A percentile compares a stretch with the other conserved stretches of the same genome.
Evolutionary conservation across 1,140 invertebrate species (phyloP).

Genomic region (Diorhabda elongata): DNA sequence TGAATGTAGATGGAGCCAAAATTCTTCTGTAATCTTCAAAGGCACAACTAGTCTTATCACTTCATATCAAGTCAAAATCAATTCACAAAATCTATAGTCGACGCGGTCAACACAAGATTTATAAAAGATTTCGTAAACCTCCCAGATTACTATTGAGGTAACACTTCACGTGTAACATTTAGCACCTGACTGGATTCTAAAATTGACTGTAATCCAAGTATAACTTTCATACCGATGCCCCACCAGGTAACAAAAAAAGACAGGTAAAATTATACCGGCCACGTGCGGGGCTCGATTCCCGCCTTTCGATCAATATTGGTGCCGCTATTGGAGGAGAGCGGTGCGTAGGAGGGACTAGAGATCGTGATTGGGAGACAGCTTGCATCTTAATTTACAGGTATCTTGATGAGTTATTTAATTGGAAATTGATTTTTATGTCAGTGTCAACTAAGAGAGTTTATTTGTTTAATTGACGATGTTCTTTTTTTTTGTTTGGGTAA

Average conservation of each 20-base stretch:
- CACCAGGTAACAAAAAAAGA: conserved; percentile 5
- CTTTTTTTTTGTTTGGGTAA: neutral
- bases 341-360: conserved; percentile 3
- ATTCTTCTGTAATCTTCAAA: too few relatives aligned
- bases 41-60: neutral
- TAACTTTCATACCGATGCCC: conserved; percentile 19
- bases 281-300: conserved; percentile 20
- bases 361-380: conserved; percentile 21
- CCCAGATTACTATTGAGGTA: neutral
- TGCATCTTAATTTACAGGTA: conserved; percentile 16
- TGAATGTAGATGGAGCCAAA: too few relatives aligned
- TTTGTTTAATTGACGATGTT: neutral
- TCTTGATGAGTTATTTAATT: conserved; percentile 24
- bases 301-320: conserved; percentile 2
- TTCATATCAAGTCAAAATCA: neutral
- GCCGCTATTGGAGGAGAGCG: conserved; percentile 2
- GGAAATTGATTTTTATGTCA: conserved; percentile 21
- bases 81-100: neutral
- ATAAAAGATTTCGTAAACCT: neutral
- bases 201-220: conserved; percentile 24
- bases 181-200: conserved; percentile 28
- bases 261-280: conserved; percentile 12
- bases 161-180: conserved; percentile 17
- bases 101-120: neutral
- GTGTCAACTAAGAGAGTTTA: neutral